Conservation (phyloP, 1,140 invertebrate genomes). For the Mamestra configurata region DNA sequence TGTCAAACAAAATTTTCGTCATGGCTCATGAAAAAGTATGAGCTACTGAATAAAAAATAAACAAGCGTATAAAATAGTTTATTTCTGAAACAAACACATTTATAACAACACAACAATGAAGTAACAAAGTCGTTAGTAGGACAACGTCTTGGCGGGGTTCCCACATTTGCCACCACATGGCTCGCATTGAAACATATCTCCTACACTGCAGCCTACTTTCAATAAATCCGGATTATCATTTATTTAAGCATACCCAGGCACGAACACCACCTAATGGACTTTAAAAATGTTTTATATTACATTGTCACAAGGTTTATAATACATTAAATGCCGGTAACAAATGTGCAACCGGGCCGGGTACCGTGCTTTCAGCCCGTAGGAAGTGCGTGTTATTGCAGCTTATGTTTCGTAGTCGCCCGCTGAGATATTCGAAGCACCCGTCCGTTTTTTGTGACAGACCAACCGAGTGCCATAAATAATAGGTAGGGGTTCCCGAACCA, state of each 20-base stretch:
- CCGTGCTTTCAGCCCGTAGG: conserved; percentile 75
- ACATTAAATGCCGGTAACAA: conserved; percentile 50
- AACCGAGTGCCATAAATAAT: conserved; percentile 87
- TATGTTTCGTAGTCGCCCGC: conserved; percentile 83
- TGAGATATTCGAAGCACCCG: conserved; percentile 85
- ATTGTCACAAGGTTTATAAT: conserved; percentile 69
- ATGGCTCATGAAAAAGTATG: conserved; percentile 18
- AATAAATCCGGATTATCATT: conserved; percentile 86
- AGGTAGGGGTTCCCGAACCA: conserved; percentile 83
- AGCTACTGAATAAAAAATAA: conserved; percentile 24
- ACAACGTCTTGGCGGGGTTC: conserved; percentile 85
- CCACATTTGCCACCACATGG: conserved; percentile 86
- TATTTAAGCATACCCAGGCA: conserved; percentile 70
- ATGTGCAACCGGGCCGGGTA: conserved; percentile 62
- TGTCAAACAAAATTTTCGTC: conserved; percentile 6
- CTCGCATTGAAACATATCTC: conserved; percentile 80
- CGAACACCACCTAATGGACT: conserved; percentile 56
- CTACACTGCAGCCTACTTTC: conserved; percentile 76
- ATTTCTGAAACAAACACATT: conserved; percentile 51
- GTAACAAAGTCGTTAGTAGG: conserved; percentile 83
- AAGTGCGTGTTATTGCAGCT: conserved; percentile 87
- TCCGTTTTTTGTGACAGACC: conserved; percentile 87
- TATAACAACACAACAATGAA: conserved; percentile 80
- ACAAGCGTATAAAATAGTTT: conserved; percentile 21
- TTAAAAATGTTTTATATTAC: conserved; percentile 67